These are phyloP conservation scores for Adelosebastes latens DNA, from an alignment of 2,797 vertebrate genomes.

Conservation along the genomic window DNA sequence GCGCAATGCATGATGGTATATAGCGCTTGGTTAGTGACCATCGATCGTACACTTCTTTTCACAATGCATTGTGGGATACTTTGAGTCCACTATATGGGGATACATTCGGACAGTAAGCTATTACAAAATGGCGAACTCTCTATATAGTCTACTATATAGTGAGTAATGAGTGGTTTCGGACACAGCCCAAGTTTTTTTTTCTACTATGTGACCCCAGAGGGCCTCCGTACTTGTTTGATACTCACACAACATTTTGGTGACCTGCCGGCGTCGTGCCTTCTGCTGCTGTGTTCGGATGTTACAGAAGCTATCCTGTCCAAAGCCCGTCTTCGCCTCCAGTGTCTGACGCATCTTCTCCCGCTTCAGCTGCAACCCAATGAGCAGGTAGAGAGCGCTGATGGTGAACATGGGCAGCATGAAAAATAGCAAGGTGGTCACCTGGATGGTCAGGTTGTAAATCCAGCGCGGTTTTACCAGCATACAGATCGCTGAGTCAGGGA, in stretches of 20 bases:
- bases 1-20: no score
- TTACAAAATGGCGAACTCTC: not conserved
- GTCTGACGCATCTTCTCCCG: slow-evolving; percentile 85
- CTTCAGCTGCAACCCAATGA: slow-evolving; percentile 89
- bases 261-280: slow-evolving; percentile 87
- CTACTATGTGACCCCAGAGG: not conserved
- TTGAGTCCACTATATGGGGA: not conserved
- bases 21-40: no score
- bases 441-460: slow-evolving; percentile 92
- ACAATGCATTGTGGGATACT: not conserved
- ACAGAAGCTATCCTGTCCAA: slow-evolving; percentile 68
- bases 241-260: slow-evolving; percentile 98
- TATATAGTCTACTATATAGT: no score
- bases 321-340: slow-evolving; percentile 73
- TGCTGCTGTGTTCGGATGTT: slow-evolving; percentile 76
- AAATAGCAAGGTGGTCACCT: slow-evolving; percentile 90
- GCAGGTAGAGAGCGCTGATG: slow-evolving; percentile 91
- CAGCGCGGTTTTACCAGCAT: slow-evolving; percentile 83
- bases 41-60: not conserved
- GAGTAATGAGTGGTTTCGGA: not conserved
- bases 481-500: slow-evolving; percentile 86
- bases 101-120: not conserved
- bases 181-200: not conserved
- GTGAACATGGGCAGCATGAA: slow-evolving; percentile 92
- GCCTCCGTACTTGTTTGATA: slow-evolving; percentile 48